Percentiles rank a stretch among this genome's conserved stretches.
Evolutionary conservation across 2,888 invertebrate species (phyloP).

Genomic region (Oasisia sp.): DNA sequence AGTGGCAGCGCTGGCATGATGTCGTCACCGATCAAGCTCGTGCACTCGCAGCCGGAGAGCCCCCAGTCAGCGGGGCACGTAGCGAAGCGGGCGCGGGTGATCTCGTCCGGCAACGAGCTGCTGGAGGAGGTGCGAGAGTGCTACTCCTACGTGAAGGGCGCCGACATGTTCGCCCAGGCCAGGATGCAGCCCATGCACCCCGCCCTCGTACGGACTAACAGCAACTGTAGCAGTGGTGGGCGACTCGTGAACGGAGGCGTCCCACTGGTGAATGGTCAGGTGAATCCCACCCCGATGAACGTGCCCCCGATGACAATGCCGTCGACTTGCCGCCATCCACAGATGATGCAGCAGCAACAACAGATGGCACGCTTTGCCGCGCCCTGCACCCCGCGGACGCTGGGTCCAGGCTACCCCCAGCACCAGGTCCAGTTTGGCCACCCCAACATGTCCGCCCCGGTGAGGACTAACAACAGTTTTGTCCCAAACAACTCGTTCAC

Average conservation of each 20-base stretch:
- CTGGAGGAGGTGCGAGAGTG: conserved; percentile 38
- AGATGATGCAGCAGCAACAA: not conserved
- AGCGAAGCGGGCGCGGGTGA: conserved; percentile 38
- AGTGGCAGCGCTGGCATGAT: conserved; percentile 22
- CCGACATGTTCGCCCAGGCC: conserved; percentile 35
- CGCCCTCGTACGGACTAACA: not conserved
- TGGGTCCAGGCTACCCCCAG: not conserved
- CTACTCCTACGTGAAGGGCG: conserved; percentile 38
- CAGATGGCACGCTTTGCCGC: not conserved
- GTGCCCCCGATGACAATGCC: not conserved
- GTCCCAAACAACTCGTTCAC: conserved; percentile 7
- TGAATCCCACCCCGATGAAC: not conserved
- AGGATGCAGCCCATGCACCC: not conserved
- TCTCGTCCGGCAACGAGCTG: conserved; percentile 37
- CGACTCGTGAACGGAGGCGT: not conserved
- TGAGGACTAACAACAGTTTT: conserved; percentile 21
- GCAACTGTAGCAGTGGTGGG: too few species aligned
- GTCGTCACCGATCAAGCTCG: conserved; percentile 6
- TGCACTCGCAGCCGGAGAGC: conserved; percentile 32
- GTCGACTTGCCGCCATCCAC: not conserved
- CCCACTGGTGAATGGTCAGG: not conserved
- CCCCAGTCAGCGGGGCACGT: conserved; percentile 28
- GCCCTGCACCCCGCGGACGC: not conserved
- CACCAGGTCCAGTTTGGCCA: not conserved
- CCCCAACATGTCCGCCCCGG: not conserved